A percentile compares a stretch with the other conserved stretches of the same genome.
These are phyloP conservation scores for Pseudomyrmex flavicornis DNA, from an alignment of 1,140 invertebrate species.

Conservation along the genomic window DNA sequence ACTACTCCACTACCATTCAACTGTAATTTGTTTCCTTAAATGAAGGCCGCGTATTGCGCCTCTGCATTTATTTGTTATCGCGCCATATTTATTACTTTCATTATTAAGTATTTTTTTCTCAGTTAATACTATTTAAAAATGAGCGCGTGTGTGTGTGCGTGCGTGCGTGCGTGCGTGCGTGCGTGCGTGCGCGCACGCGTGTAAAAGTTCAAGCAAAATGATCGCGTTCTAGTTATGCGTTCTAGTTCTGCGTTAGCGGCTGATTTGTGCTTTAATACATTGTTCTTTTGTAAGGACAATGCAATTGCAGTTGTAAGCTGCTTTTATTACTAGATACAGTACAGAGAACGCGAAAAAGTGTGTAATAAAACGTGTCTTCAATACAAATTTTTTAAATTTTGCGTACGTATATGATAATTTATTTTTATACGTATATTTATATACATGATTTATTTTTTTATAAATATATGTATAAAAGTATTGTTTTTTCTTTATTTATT, in stretches of 20 bases:
- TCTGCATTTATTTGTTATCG: constrained; percentile 70
- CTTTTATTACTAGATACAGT: not conserved
- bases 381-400: constrained; percentile 61
- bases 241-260: not conserved
- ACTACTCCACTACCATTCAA: constrained; percentile 49
- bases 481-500: constrained; percentile 70
- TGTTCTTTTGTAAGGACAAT: constrained; percentile 12
- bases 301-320: not conserved
- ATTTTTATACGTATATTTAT: constrained; percentile 40
- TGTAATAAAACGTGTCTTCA: constrained; percentile 66
- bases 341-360: constrained; percentile 39
- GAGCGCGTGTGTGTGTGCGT: constrained; percentile 1
- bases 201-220: constrained; percentile 69
- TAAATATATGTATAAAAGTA: constrained; percentile 37
- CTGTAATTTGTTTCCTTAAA: constrained; percentile 45
- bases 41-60: constrained; percentile 22
- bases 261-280: constrained; percentile 28
- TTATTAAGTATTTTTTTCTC: constrained; percentile 65
- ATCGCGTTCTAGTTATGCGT: constrained; percentile 12
- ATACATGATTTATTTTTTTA: constrained; percentile 14
- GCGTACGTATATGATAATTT: constrained; percentile 60
- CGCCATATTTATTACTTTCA: constrained; percentile 60
- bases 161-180: constrained; percentile 58
- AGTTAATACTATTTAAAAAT: constrained; percentile 64
- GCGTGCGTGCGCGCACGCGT: constrained; percentile 56